Evolutionary conservation across 1,140 invertebrate species (phyloP), one percentile per base, ranked within the genome.

Genomic region (Drosophila eugracilis): DNA sequence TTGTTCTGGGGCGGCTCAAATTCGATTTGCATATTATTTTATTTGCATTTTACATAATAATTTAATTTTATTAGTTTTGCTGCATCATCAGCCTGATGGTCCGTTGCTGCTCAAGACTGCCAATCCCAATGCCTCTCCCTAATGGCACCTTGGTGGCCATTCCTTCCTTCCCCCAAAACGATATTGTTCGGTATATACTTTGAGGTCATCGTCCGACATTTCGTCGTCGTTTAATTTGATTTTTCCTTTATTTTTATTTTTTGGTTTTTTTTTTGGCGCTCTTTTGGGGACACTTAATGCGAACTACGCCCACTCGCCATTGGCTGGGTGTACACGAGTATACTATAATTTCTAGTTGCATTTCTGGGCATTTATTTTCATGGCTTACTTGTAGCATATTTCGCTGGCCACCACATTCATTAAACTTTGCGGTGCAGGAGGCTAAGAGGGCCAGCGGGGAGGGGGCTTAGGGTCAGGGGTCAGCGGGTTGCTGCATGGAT

Each of bases 61-160:
- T 85, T 86, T 85, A 86, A 85, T 85, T 85, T 85, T 85, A 85
- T 85, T 85, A 86, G 81, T 81, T 86, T 85, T 81, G 77, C 81
- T 86, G 81, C 81, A 86, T 77, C 62, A 75, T 70, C 67, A 10
- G 6, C 50, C 3, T 54, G 47, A 36, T 50, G 44, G 54, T n/a
- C n/a, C n/a, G n/a, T n/a, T 62, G 39, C 24, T 39, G 65, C 63
- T 70, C 48, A 73, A 73, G 57, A 53, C 34, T 45, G 32, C 41
- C 70, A 72, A 73, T 73, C 28, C 69, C 34, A 73, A 62, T 72
- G 70, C 36, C 45, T 71, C 34, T 74, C 45, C 59, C 34, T 74
- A 74, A 74, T 74, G 70, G 58, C 70, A 75, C 71, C 48, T 67
- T 44, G 21, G 65, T 65, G 30, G 17, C 15, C 19, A 2, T 30